Conservation (phyloP, 2,797 vertebrate genomes). For the Falco berigora region DNA sequence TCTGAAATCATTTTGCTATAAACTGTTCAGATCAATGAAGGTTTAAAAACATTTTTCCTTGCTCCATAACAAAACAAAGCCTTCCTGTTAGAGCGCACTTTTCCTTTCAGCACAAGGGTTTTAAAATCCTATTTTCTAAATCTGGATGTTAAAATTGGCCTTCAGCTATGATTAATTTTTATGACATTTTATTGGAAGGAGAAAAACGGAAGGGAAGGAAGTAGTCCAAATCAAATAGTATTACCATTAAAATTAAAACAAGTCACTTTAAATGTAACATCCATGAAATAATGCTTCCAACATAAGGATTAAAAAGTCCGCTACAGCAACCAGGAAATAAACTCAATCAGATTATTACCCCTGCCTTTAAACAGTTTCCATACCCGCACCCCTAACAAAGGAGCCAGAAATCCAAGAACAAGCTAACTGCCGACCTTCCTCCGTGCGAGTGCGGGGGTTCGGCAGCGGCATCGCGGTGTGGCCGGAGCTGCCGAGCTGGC, state of each 20-base stretch:
- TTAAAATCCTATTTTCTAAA: neutral
- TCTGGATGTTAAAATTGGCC: conserved; percentile 5
- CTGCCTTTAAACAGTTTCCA: neutral
- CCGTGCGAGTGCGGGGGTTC: rapidly evolving
- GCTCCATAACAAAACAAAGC: neutral
- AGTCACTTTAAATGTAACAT: neutral
- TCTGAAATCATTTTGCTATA: neutral
- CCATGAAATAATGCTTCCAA: neutral
- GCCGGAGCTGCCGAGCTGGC: neutral
- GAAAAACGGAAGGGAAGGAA: neutral
- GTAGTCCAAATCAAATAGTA: neutral
- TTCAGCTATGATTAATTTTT: conserved; percentile 2
- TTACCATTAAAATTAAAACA: neutral
- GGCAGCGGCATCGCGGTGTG: neutral
- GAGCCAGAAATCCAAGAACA: neutral
- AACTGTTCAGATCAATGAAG: neutral
- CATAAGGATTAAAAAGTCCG: neutral
- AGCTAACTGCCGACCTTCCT: no score
- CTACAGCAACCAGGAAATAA: neutral
- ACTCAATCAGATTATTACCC: neutral
- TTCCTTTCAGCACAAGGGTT: neutral
- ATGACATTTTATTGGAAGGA: conserved; percentile 7
- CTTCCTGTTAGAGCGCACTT: neutral
- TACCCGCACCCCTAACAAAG: rapidly evolving
- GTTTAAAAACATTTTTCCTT: neutral